Evolutionary conservation across 2,113 vertebrate species (phyloP).

Genomic region (Irena cyanogastra): DNA sequence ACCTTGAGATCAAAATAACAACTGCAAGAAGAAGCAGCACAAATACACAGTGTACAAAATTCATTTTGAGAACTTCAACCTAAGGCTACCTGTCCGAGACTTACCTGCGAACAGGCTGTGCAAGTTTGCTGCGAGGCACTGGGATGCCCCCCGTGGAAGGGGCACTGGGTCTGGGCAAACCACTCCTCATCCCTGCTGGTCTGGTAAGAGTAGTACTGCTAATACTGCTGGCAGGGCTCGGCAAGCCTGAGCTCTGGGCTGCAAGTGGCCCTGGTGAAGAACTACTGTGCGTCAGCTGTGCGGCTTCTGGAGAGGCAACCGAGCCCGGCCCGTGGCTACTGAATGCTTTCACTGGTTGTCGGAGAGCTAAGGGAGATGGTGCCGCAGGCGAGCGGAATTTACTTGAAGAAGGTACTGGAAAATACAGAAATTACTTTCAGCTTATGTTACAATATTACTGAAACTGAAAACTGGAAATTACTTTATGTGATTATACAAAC

Average conservation of each 20-base stretch:
- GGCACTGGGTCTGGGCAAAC: slow-evolving; percentile 89
- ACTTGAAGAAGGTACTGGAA: slow-evolving; percentile 91
- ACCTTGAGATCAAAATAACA: background rate
- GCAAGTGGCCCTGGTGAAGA: slow-evolving; percentile 71
- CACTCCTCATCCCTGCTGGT: slow-evolving; percentile 84
- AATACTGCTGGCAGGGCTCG: slow-evolving; percentile 68
- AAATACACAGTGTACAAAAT: background rate
- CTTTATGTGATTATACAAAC: slow-evolving; percentile 7
- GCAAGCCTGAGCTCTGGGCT: slow-evolving; percentile 65
- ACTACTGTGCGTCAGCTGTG: slow-evolving; percentile 68
- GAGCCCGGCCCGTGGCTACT: slow-evolving; percentile 77
- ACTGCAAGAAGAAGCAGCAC: background rate
- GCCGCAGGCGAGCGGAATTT: slow-evolving; percentile 89
- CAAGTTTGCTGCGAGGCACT: slow-evolving; percentile 96
- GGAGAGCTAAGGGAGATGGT: slow-evolving; percentile 88
- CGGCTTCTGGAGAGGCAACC: slow-evolving; percentile 65
- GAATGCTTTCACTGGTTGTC: slow-evolving; percentile 92
- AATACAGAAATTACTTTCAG: background rate
- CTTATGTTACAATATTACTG: background rate
- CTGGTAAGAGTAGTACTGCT: slow-evolving; percentile 84
- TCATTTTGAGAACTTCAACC: background rate
- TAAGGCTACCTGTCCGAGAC: background rate
- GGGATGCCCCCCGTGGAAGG: slow-evolving; percentile 84
- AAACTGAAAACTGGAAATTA: background rate
- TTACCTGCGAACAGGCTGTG: slow-evolving; percentile 94